Conservation (phyloP, 2,888 invertebrate species). For the Drosophila kambysellisi region DNA sequence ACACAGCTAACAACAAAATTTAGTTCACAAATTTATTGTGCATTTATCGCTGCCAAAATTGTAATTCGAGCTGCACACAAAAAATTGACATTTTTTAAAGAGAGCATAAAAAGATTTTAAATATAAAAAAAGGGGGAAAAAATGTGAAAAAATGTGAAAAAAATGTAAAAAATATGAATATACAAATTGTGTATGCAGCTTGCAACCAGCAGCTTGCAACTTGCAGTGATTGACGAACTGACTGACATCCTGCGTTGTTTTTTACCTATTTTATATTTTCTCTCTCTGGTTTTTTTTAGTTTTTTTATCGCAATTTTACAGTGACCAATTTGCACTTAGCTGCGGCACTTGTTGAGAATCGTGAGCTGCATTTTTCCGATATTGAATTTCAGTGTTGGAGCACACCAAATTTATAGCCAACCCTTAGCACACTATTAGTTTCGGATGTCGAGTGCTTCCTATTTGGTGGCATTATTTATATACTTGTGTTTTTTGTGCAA, state of each 20-base stretch:
- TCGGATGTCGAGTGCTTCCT: constrained; percentile 18
- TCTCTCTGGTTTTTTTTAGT: not conserved
- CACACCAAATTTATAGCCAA: constrained; percentile 58
- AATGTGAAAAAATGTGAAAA: not conserved
- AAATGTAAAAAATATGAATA: constrained; percentile 1
- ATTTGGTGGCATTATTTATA: constrained; percentile 36
- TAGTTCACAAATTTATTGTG: constrained; percentile 38
- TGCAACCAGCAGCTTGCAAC: constrained; percentile 9
- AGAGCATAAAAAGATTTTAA: not conserved
- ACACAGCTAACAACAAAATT: constrained; percentile 31
- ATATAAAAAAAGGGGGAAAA: not conserved
- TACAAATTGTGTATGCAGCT: constrained; percentile 24
- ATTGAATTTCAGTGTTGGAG: constrained; percentile 66
- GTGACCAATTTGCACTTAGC: constrained; percentile 71
- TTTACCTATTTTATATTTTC: constrained; percentile 3
- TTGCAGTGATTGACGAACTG: constrained; percentile 43
- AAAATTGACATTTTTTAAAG: constrained; percentile 21
- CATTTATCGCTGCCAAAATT: constrained; percentile 39
- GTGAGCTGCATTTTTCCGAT: constrained; percentile 68
- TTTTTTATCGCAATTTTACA: constrained; percentile 20
- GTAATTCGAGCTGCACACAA: constrained; percentile 38
- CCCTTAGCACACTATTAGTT: constrained; percentile 42
- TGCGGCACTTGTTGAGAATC: constrained; percentile 71
- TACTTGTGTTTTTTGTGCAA: not conserved
- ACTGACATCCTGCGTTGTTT: constrained; percentile 38